A percentile compares a stretch with the other conserved stretches of the same genome.
Evolutionary conservation across 1,140 invertebrate genomes (phyloP).

Genomic region (Neotoxoptera formosana): DNA sequence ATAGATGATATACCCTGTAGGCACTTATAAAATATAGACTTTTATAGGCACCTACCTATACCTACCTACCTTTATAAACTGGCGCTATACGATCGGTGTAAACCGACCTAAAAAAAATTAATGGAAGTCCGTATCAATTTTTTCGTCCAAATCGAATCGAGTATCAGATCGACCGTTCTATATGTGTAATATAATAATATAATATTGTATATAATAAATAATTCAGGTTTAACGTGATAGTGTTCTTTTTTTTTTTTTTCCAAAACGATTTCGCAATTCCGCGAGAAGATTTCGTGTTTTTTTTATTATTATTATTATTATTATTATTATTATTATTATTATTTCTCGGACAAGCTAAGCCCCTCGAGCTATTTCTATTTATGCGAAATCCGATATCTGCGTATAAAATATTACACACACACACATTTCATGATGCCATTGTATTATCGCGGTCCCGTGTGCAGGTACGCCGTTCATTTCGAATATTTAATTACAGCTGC

Average conservation of each 20-base stretch:
- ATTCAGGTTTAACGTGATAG: background rate
- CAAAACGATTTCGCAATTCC: background rate
- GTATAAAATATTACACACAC: background rate
- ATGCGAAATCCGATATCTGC: constrained; percentile 7
- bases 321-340: constrained; percentile 2
- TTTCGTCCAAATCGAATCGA: background rate
- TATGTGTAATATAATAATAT: background rate
- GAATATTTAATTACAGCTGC: constrained; percentile 4
- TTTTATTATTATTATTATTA: too few species aligned
- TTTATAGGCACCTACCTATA: background rate
- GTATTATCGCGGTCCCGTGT: background rate
- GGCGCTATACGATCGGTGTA: background rate
- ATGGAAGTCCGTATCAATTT: background rate
- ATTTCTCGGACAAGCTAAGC: background rate
- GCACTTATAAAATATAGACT: background rate
- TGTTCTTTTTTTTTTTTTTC: constrained; percentile 9
- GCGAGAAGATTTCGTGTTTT: background rate
- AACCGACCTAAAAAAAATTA: background rate
- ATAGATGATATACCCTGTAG: too few species aligned
- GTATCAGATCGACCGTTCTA: background rate
- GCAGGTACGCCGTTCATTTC: background rate
- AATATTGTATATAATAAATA: background rate
- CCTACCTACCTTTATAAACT: too few species aligned
- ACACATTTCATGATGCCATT: background rate
- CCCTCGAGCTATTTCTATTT: constrained; percentile 7